Base-by-base conservation (phyloP, 2,888 invertebrate species). In the Ypsolopha scabrella region DNA sequence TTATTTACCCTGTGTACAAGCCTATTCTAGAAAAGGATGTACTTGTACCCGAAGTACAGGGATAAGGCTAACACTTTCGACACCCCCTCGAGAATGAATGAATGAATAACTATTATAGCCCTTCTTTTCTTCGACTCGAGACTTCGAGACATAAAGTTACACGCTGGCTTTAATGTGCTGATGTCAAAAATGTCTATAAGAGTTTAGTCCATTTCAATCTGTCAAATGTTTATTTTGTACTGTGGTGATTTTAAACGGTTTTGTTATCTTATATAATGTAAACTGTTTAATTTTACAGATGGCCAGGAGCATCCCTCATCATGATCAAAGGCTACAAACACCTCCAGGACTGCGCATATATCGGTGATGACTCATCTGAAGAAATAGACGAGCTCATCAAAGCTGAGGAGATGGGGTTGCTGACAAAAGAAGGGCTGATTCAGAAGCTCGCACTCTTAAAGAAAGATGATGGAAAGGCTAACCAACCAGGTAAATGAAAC, bases 301-400 rank as follows among this genome's bases (percentile, higher is more conserved):
- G 90, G 88, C 93, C 92, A 0, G 94, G 94, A 0, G 92, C 93
- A 0, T 93, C 93, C 0, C 80, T 94, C 44, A 91, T 93, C 53
- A 90, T 94, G 70, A 92, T 94, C 53, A 88, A 91, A 63, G 93
- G 94, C 0, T 92, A 93, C 75, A 91, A 90, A 57, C 92, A 93
- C 67, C 85, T 94, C 0, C 92, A 93, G 61, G 91, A 93, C 61
- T 94, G 94, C 65, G 93, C 93, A 0, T 94, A 93, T 75, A 93
- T 94, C 50, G 94, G 94, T 0, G 93, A 94, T 64, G 91, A 93
- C 64, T 93, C 93, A 0, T 92, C 93, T 0, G 93, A 93, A 65
- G 93, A 93, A 60, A 70, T 91, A 7, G 92, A 92, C 33, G 92
- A 93, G 62, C 68, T 90, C n/a, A 57, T 81, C 6, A 87, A 88